These are phyloP conservation scores for Indicator maculatus DNA, from an alignment of 2,113 vertebrate genomes.

Conservation along the genomic window DNA sequence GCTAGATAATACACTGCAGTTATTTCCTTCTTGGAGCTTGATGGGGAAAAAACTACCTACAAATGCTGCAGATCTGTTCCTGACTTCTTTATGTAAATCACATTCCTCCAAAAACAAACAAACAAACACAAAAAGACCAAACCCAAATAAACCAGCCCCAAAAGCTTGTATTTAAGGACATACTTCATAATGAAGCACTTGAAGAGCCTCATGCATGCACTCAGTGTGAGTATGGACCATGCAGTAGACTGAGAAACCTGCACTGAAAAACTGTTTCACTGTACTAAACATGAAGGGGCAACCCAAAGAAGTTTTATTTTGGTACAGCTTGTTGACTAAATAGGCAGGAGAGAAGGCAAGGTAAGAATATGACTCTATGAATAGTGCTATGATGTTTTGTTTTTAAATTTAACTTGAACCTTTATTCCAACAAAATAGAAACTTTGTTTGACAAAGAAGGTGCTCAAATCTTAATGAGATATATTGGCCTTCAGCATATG, in stretches of 20 bases:
- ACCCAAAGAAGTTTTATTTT: background rate
- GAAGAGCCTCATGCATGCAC: background rate
- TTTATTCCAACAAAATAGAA: background rate
- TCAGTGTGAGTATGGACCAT: background rate
- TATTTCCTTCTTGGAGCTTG: background rate
- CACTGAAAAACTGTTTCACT: background rate
- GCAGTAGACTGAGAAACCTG: background rate
- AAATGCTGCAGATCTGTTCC: background rate
- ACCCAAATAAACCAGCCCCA: background rate
- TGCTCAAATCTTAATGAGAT: background rate
- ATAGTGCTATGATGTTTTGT: background rate
- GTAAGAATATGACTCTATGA: background rate
- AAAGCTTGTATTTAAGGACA: too few species aligned
- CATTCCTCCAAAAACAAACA: too few species aligned
- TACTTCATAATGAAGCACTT: background rate
- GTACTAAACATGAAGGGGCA: background rate
- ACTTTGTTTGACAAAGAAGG: background rate
- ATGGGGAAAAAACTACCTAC: background rate
- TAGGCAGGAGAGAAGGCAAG: background rate
- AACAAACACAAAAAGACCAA: too few species aligned
- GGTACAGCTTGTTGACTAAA: background rate
- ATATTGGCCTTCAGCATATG: background rate
- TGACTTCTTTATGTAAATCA: background rate
- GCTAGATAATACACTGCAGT: background rate
- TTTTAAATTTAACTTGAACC: background rate